phyloP scores from a whole-genome alignment of 2,113 vertebrate genomes.

The Limanda limanda region DNA sequence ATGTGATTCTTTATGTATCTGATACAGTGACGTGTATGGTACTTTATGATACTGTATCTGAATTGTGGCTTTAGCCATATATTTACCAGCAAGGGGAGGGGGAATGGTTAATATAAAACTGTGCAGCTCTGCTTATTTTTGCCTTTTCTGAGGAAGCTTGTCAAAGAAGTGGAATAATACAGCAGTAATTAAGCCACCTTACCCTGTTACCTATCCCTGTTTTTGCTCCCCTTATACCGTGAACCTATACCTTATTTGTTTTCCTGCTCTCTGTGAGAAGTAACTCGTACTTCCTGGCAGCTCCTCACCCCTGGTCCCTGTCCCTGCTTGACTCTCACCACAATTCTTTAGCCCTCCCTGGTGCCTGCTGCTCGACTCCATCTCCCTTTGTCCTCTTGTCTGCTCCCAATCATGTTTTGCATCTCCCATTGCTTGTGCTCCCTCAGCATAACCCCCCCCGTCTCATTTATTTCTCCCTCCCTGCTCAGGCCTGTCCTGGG shows the following conservation, averaged over 20 bases:
- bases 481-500: conserved; percentile 65
- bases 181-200: conserved; percentile 73
- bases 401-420: conserved; percentile 55
- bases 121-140: conserved; percentile 84
- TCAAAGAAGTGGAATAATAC: conserved; percentile 73
- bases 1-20: conserved; percentile 78
- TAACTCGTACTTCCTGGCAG: conserved; percentile 51
- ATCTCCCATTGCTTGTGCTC: conserved; percentile 57
- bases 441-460: conserved; percentile 24
- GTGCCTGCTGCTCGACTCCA: conserved; percentile 52
- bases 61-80: conserved; percentile 82
- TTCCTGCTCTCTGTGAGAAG: conserved; percentile 36
- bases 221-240: conserved; percentile 16
- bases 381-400: conserved; percentile 29
- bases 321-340: conserved; percentile 44
- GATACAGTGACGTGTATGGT: conserved; percentile 78
- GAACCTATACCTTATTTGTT: conserved; percentile 37
- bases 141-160: conserved; percentile 80
- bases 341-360: conserved; percentile 50
- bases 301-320: conserved; percentile 47
- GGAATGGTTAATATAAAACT: conserved; percentile 79
- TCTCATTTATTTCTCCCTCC: conserved; percentile 49
- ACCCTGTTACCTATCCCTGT: conserved; percentile 40
- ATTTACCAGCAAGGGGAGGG: conserved; percentile 85
- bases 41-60: conserved; percentile 78